Evolutionary conservation across 2,888 invertebrate genomes (phyloP).

Genomic region (Drosophila recens): DNA sequence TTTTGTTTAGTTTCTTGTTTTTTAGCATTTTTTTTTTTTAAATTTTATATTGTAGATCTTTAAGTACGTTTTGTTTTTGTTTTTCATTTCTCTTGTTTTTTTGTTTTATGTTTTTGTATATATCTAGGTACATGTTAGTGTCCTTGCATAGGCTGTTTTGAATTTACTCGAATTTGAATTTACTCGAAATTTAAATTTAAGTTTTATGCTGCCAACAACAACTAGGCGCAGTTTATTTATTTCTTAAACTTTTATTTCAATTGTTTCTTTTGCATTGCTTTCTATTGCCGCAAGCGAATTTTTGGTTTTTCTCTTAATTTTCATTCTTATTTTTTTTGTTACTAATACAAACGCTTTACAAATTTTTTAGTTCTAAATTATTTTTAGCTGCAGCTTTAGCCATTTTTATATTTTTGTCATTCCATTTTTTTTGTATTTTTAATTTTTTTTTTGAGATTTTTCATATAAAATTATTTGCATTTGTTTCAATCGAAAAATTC

Average conservation of each 20-base stretch:
- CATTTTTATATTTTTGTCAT: slow-evolving; percentile 39
- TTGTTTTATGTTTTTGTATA: slow-evolving; percentile 56
- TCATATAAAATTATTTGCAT: slow-evolving; percentile 75
- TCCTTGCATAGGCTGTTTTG: slow-evolving; percentile 77
- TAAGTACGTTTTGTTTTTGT: slow-evolving; percentile 18
- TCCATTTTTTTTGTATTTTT: slow-evolving; percentile 24
- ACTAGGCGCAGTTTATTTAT: slow-evolving; percentile 58
- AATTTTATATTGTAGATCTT: slow-evolving; percentile 31
- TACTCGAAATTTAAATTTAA: slow-evolving; percentile 53
- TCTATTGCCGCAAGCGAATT: slow-evolving; percentile 56
- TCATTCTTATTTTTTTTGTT: slow-evolving; percentile 34
- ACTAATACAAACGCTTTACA: slow-evolving; percentile 70
- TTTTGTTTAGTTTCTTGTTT: slow-evolving; percentile 62
- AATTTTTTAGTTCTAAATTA: slow-evolving; percentile 70
- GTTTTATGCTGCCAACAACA: slow-evolving; percentile 64
- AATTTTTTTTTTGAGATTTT: slow-evolving; percentile 35
- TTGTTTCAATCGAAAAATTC: slow-evolving; percentile 71
- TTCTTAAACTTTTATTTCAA: slow-evolving; percentile 14
- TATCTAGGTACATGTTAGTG: slow-evolving; percentile 82
- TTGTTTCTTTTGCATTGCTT: slow-evolving; percentile 54
- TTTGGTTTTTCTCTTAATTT: slow-evolving; percentile 11
- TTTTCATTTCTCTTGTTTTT: not conserved
- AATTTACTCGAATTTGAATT: slow-evolving; percentile 32
- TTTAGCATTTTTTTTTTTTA: slow-evolving; percentile 39
- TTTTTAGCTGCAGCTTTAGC: slow-evolving; percentile 52